phyloP scores from a whole-genome alignment of 1,140 invertebrate genomes.

The Centruroides sculpturatus region DNA sequence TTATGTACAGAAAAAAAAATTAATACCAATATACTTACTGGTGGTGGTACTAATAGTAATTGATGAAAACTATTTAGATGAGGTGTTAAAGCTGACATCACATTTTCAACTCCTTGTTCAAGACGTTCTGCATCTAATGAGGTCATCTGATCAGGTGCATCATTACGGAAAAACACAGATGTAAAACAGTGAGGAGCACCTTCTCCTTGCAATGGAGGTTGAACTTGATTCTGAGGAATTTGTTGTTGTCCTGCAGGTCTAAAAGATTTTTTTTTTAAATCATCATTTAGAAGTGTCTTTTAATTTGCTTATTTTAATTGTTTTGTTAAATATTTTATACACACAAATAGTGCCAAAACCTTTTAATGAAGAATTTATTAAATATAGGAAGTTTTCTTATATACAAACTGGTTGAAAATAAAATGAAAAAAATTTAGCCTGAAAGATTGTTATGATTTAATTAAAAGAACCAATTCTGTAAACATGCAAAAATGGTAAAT shows the following conservation, averaged over 20 bases:
- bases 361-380: too few relatives aligned
- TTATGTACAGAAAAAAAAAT: too few relatives aligned
- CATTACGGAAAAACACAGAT: slow-evolving; percentile 19
- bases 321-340: too few relatives aligned
- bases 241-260: slow-evolving; percentile 7
- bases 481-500: too few relatives aligned
- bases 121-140: slow-evolving; percentile 32
- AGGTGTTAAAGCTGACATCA: slow-evolving; percentile 44
- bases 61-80: slow-evolving; percentile 53
- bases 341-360: too few relatives aligned
- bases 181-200: slow-evolving; percentile 12
- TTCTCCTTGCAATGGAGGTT: slow-evolving; percentile 7
- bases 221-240: slow-evolving; percentile 1
- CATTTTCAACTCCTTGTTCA: slow-evolving; percentile 39
- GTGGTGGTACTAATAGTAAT: slow-evolving; percentile 53
- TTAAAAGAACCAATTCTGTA: too few relatives aligned
- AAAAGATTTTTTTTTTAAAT: not conserved
- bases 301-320: too few relatives aligned
- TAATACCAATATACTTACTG: slow-evolving; percentile 34
- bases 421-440: too few relatives aligned
- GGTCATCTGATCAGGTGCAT: slow-evolving; percentile 27
- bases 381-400: too few relatives aligned
- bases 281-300: too few relatives aligned
- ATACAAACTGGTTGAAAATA: too few relatives aligned
- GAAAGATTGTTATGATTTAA: too few relatives aligned